Percentiles rank a stretch among this genome's conserved stretches.
phyloP scores from a whole-genome alignment of 1,140 invertebrate species.

The Drosophila tropicalis region DNA sequence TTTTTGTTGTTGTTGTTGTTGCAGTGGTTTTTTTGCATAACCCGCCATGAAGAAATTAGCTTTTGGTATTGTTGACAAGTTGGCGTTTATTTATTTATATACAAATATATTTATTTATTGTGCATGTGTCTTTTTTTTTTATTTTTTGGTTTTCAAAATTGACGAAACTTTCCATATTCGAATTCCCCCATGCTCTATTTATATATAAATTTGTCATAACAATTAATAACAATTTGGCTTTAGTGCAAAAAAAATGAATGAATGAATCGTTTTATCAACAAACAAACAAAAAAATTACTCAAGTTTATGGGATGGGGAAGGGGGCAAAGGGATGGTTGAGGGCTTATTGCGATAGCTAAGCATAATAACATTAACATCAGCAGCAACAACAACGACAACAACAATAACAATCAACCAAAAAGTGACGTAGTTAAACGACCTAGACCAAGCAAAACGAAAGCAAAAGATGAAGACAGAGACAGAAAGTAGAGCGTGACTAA shows the following conservation, averaged over 20 bases:
- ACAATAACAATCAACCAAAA: background rate
- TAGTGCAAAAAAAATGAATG: slow-evolving; percentile 56
- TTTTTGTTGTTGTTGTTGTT: slow-evolving; percentile 22
- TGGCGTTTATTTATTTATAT: slow-evolving; percentile 15
- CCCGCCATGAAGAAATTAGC: slow-evolving; percentile 64
- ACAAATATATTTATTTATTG: background rate
- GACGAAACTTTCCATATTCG: slow-evolving; percentile 66
- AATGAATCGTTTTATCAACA: slow-evolving; percentile 60
- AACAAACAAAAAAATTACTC: slow-evolving; percentile 23
- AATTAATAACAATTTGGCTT: slow-evolving; percentile 57
- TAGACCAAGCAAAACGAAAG: slow-evolving; percentile 19
- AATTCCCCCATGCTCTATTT: slow-evolving; percentile 45
- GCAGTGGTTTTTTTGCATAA: slow-evolving; percentile 66
- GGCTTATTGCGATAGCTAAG: slow-evolving; percentile 41
- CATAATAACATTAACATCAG: slow-evolving; percentile 22
- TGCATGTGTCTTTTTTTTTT: slow-evolving; percentile 20
- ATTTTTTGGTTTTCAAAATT: slow-evolving; percentile 28
- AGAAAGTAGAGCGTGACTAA: slow-evolving; percentile 46
- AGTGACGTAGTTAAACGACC: slow-evolving; percentile 44
- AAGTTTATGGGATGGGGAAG: slow-evolving; percentile 4
- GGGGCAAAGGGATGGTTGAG: slow-evolving; percentile 10
- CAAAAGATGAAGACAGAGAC: slow-evolving; percentile 28
- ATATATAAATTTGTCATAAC: slow-evolving; percentile 41
- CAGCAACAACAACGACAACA: slow-evolving; percentile 1
- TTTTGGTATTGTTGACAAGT: slow-evolving; percentile 74